These are phyloP conservation scores for Amiota communis DNA, from an alignment of 2,888 invertebrate genomes.

Conservation along the genomic window DNA sequence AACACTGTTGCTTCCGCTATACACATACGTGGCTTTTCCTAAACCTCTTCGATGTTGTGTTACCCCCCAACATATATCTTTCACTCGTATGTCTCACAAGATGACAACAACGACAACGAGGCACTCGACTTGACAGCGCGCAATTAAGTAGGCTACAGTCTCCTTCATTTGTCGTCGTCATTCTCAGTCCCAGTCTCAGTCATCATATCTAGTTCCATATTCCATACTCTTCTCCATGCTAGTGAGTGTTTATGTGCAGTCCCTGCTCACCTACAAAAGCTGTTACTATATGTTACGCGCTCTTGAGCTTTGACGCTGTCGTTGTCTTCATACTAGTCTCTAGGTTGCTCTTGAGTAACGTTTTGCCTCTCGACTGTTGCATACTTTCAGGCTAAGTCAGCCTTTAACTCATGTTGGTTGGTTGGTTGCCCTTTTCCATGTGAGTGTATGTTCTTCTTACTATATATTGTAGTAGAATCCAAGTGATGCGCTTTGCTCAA, in stretches of 20 bases:
- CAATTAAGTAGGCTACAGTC: slow-evolving; percentile 62
- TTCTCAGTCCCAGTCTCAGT: too few relatives aligned
- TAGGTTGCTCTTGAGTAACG: slow-evolving; percentile 27
- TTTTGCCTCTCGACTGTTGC: slow-evolving; percentile 43
- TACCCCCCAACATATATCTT: too few relatives aligned
- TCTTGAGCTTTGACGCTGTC: slow-evolving; percentile 31
- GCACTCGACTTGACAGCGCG: slow-evolving; percentile 62
- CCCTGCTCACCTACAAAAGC: too few relatives aligned
- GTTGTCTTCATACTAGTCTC: slow-evolving; percentile 27
- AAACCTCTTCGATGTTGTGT: background rate
- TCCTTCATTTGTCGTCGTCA: slow-evolving; percentile 60
- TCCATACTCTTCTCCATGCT: too few relatives aligned
- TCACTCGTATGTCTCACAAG: background rate
- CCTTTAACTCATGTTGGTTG: slow-evolving; percentile 34
- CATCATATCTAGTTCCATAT: too few relatives aligned
- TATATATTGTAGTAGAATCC: slow-evolving; percentile 29
- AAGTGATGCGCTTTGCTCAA: background rate
- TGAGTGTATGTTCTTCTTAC: slow-evolving; percentile 11
- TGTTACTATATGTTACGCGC: background rate
- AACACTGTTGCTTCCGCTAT: slow-evolving; percentile 12
- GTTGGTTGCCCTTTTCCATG: slow-evolving; percentile 25
- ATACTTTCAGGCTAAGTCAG: slow-evolving; percentile 45
- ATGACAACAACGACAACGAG: slow-evolving; percentile 14
- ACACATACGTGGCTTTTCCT: background rate
- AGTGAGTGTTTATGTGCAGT: too few relatives aligned